Base-by-base conservation (phyloP, 2,888 invertebrate species). In the Dorcus parallelipipedus region DNA sequence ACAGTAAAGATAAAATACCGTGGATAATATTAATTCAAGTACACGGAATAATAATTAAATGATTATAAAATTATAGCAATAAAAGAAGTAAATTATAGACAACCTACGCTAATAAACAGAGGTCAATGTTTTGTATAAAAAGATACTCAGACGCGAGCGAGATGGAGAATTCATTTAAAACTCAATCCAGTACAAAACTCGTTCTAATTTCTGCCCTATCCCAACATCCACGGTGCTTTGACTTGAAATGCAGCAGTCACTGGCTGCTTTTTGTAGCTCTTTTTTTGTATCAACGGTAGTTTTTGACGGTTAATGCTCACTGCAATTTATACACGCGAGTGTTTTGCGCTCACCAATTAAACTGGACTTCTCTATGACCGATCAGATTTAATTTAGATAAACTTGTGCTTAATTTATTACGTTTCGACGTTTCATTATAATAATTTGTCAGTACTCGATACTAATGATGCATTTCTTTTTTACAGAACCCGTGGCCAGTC, bases 181-280 rank as follows among this genome's bases (percentile, higher is more conserved):
- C 60, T 55, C 47, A 52, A 61, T 65, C 62, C 60, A 58, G 61
- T 57, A 58, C 58, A 64, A 62, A 69, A 69, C 69, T 57, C 63
- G 69, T 69, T 69, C 67, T 66, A 67, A 68, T 68, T 68, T 66
- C 67, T 66, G 67, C 63, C 68, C 69, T 69, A 69, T 66, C 68
- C 67, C 69, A 69, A 69, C 64, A 62, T 62, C 50, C 57, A 49
- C 47, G 38, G 58, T 52, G 47, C 54, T 61, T 52, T 38, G 52
- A 55, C 49, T 55, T 58, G 55, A 58, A 61, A 58, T 48, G 45
- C 41, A 26, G 41, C 52, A 54, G 38, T 52, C 48, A 54, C 54
- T 41, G 49, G 45, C 49, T 52, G 53, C 54, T 49, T 53, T 53
- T 39, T 48, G 10, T 42, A 14, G 54, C 23, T 49, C 49, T 54